phyloP scores from a whole-genome alignment of 2,888 invertebrate species.

The Troglohyphantes excavatus region DNA sequence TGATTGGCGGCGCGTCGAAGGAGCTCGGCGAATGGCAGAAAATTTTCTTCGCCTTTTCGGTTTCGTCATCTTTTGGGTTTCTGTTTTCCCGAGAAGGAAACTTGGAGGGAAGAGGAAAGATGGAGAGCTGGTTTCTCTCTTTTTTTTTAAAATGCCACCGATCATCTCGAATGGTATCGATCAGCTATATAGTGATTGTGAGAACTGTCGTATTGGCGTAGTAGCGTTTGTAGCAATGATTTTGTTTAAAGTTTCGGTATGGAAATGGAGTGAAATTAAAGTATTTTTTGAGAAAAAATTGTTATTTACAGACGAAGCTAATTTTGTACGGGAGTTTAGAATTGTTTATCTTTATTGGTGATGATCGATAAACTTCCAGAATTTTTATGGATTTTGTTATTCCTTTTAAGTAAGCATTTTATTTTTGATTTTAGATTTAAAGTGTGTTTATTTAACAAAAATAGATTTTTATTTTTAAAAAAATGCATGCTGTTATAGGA shows the following conservation, averaged over 20 bases:
- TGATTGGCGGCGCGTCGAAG: conserved; percentile 74
- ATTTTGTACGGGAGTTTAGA: neutral
- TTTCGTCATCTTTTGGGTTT: conserved; percentile 31
- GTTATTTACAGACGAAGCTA: no score
- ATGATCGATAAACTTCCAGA: no score
- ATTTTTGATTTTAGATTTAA: no score
- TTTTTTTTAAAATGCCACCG: conserved; percentile 72
- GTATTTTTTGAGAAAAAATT: neutral
- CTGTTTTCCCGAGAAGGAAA: conserved; percentile 28
- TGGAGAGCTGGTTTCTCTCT: conserved; percentile 19
- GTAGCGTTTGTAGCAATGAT: neutral
- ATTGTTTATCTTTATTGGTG: neutral
- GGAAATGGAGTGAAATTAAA: neutral
- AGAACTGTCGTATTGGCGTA: neutral
- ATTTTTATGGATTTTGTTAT: no score
- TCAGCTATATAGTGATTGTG: conserved; percentile 72
- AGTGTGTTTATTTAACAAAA: no score
- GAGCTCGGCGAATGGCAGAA: conserved; percentile 72
- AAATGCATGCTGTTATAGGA: no score
- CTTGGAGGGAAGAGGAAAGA: conserved; percentile 44
- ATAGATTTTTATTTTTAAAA: no score
- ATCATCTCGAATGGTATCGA: conserved; percentile 71
- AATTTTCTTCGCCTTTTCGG: conserved; percentile 33
- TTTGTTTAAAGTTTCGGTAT: neutral
- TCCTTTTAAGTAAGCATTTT: no score